Evolutionary conservation across 1,140 invertebrate species (phyloP), one percentile per base, ranked within the genome.

Genomic region (Drosophila pallidifrons): DNA sequence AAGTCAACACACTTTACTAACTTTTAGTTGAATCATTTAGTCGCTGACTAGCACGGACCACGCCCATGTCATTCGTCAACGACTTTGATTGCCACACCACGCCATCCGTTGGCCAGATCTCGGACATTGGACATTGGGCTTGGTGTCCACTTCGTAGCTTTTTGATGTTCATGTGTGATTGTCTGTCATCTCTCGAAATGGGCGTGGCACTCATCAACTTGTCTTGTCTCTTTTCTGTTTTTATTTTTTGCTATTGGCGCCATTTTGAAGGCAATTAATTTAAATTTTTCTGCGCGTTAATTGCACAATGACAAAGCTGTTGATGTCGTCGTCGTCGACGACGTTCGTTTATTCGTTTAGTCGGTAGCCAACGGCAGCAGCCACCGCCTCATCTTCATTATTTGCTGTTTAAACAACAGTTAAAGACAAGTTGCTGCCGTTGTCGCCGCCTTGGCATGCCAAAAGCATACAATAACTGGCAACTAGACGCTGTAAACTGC

Each of bases 231-330:
- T 55, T 10, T 72, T 66, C 20, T 68, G 45, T 11, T 58, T 43
- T 70, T 25, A 47, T 75, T 75, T 69, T 38, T 43, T 69, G 20
- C 51, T 69, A 88, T 88, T 75, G 77, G 77, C 83, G 83, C 83
- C 83, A 87, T 87, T 87, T 87, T 87, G 77, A 72, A 68, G 83
- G 66, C 83, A 87, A 87, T 88, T 88, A 87, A 87, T 87, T 88
- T 88, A 64, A 87, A 83, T 87, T 80, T 87, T 87, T 82, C 73
- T 72, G 59, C 72, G 69, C 72, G 82, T 88, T 87, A 87, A 88
- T 87, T 87, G 83, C 83, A 87, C 83, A 87, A 87, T 87, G 83
- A 87, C 83, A 83, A 87, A 87, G 83, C 85, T 88, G 83, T 82
- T 77, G 70, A 25, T 25, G 20, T 25, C 20, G 20, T 28, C 20